Base-by-base conservation (phyloP, 2,113 vertebrate genomes). In the Oxygymnocypris stewartii region DNA sequence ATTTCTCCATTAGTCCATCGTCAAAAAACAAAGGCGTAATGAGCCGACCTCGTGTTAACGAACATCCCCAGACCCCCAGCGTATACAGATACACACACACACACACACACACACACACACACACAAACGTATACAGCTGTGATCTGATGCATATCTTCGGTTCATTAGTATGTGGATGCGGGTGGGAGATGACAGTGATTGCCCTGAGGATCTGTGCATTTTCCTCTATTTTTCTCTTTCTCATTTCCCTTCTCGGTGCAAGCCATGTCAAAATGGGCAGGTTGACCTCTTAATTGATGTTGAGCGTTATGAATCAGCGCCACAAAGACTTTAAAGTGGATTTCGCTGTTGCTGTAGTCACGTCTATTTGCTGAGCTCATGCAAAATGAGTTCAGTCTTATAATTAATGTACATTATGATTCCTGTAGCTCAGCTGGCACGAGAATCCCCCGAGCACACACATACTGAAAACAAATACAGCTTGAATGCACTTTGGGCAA, bases 111-210 rank as follows among this genome's bases (percentile, higher is more conserved):
- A 49, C 47, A 13, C 6, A 59, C 16, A 10, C 57, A 40, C 20
- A 61, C 18, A 59, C 20, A 40, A 4, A 49, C 11, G 8, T 1
- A 67, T 44, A 57, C 13, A 42, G 18, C n/a, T 20, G 74, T 73
- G 87, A 73, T 37, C 42, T 69, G 63, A 47, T 18, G 9, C 23
- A 75, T 75, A 44, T 84, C 65, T 1, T 28, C 3, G 6, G 49
- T 73, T 86, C 71, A 85, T 88, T 85, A 85, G 73, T 61, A 82
- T 71, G 61, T 54, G 44, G 51, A 44, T 54, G 79, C 25, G 47
- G 25, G n/a, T 75, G 44, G 31, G 63, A 51, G 59, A 69, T 78
- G 79, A 84, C 42, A 73, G 18, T 16, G 44, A n/a, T 51, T 54
- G 82, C 76, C 76, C 76, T 4, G 86, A 59, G 82, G 78, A 11